Base-by-base conservation (phyloP, 2,888 invertebrate species). In the Leistus spinibarbis region DNA sequence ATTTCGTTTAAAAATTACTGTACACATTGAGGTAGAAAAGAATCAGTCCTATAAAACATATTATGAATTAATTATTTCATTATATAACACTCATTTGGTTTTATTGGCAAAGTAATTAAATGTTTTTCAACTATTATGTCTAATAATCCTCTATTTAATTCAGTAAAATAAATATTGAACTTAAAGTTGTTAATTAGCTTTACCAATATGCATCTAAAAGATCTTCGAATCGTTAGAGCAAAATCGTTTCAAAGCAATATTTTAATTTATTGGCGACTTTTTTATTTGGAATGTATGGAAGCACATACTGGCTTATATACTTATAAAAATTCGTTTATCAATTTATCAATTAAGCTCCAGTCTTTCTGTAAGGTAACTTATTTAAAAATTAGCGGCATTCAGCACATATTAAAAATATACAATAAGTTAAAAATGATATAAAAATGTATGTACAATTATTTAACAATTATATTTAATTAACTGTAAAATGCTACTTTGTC, bases 21-120 rank as follows among this genome's bases (percentile, higher is more conserved):
- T 80, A 80, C 83, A 81, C 82, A 83, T 79, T 85, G 85, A 85
- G 85, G 85, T 85, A 85, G 85, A 84, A 85, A 82, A 81, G 79
- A 84, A 83, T 85, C 85, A 85, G 85, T 85, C 84, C 84, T 84
- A 82, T 83, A 24, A 27, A 23, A 16, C 64, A 23, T 23, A 20
- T 63, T 5, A 9, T 22, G 23, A 57, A 19, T 10, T 57, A 19
- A 57, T 7, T 57, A 20, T 57, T 19, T 19, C 16, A 19, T 57
- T 19, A n/a, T 57, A 57, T 19, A 10, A 57, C 20, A 19, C 7
- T 10, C 57, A 20, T 13, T n/a, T 17, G 7, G 16, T 19, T 7
- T 5, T 10, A 10, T 57, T 57, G 17, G 17, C 13, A 57, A 19
- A 19, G 17, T 17, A 16, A 57, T 20, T 19, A n/a, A 19, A 19